Percentiles rank a stretch among this genome's conserved stretches.
Conservation (phyloP, 2,113 vertebrate genomes). For the Centrocercus urophasianus region DNA sequence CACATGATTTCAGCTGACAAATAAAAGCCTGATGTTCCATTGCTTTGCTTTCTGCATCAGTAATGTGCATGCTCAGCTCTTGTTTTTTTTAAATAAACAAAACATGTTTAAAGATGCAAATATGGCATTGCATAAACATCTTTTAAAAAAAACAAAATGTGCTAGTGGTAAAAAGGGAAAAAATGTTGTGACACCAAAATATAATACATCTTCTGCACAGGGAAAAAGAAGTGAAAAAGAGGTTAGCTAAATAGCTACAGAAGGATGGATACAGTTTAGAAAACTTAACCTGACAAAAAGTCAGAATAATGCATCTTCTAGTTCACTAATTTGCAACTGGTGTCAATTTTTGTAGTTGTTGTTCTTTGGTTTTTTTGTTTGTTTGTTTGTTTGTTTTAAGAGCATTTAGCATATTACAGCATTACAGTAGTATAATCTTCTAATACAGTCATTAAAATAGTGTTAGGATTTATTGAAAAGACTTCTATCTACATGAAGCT, state of each 20-base stretch:
- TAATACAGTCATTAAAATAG: not conserved
- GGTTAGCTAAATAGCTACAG: not conserved
- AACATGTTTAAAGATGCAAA: constrained; percentile 55
- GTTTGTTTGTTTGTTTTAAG: not conserved
- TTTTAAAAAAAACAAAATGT: not conserved
- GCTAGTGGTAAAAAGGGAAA: not conserved
- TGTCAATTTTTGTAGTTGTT: not conserved
- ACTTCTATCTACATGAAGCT: not conserved
- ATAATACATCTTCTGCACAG: not conserved
- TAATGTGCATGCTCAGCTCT: constrained; percentile 33
- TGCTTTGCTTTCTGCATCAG: constrained; percentile 19
- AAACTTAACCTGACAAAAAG: not conserved
- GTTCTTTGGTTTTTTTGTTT: not conserved
- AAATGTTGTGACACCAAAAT: not conserved
- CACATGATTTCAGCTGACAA: constrained; percentile 26
- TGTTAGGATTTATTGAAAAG: not conserved
- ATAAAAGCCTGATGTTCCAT: constrained; percentile 21
- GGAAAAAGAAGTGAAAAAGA: not conserved
- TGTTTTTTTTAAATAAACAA: constrained; percentile 45
- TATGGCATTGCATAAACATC: constrained; percentile 10
- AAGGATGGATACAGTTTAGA: not conserved
- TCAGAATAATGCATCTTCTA: not conserved
- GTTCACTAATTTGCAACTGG: not conserved
- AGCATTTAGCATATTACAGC: not conserved
- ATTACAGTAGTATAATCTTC: not conserved